phyloP scores from a whole-genome alignment of 2,888 invertebrate species.

The Brachypalpus laphriformis region DNA sequence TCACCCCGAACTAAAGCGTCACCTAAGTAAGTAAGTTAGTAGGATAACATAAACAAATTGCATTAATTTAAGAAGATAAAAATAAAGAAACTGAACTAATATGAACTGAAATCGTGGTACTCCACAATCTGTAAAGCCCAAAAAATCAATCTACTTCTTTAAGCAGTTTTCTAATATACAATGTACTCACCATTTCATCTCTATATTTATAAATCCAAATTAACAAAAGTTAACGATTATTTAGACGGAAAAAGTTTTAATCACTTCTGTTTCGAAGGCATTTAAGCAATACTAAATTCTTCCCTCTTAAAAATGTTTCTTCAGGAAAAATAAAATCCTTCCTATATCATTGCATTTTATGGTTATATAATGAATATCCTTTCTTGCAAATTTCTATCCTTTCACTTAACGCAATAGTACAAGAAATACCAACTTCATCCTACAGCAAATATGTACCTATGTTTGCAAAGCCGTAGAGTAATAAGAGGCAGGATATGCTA shows the following conservation, averaged over 20 bases:
- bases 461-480: slow-evolving; percentile 2
- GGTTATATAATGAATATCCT: slow-evolving; percentile 24
- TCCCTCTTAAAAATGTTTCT: not conserved
- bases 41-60: no score
- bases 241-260: not conserved
- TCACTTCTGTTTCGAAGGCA: not conserved
- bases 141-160: no score
- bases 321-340: not conserved
- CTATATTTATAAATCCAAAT: not conserved
- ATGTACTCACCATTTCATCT: no score
- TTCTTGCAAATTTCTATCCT: not conserved
- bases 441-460: not conserved
- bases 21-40: no score
- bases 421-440: not conserved
- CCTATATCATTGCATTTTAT: not conserved
- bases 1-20: no score
- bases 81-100: no score
- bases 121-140: no score
- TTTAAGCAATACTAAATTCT: not conserved
- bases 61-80: no score
- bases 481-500: slow-evolving; percentile 16
- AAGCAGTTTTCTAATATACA: no score
- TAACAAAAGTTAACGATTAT: not conserved
- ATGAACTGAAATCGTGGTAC: no score
- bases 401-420: not conserved